Base-by-base conservation (phyloP, 2,888 invertebrate genomes). In the Suillia variegata region DNA sequence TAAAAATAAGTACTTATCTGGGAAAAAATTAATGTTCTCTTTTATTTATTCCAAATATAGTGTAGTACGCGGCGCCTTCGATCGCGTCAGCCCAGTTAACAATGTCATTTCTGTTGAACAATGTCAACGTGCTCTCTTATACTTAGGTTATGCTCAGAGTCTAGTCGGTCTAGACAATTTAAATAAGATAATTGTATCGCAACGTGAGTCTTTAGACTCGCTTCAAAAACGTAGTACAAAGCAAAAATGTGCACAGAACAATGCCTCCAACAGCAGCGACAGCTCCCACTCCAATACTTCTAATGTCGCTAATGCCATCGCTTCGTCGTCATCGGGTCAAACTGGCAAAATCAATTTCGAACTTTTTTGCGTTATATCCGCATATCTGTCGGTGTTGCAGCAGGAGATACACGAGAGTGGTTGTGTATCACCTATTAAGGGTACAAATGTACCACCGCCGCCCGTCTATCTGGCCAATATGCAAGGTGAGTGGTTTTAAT, bases 401-500 rank as follows among this genome's bases (percentile, higher is more conserved):
- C 82, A 82, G 62, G 82, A 82, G 65, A 82, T 82, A 55, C 79
- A 81, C 54, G 82, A 82, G 64, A 82, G 80, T 62, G 81, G 82
- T n/a, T 82, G 82, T 65, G 80, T 82, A 62, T 82, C 82, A 22
- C 82, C 82, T 21, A 82, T 82, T 4, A 82, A 82, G 63, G 82
- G 82, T 15, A 82, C 81, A 17, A 82, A 82, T 74, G 76, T 82
- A 55, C 81, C 82, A 38, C 82, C 82, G 17, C 82, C 82, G 21
- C 82, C 82, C 10, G 81, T 82, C 13, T 82, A 80, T 66, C 75
- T 82, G 47, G 77, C 82, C 47, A 82, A 82, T 64, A 68, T 77
- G 64, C 77, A 77, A 69, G 82, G 82, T 82, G 63, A 64, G 62
- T 47, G 1, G n/a, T n/a, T n/a, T n/a, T n/a, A 5, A 8, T 15